Percentiles rank a stretch among this genome's conserved stretches.
These are phyloP conservation scores for Labeo calbasu DNA, from an alignment of 2,797 vertebrate genomes.

Conservation along the genomic window DNA sequence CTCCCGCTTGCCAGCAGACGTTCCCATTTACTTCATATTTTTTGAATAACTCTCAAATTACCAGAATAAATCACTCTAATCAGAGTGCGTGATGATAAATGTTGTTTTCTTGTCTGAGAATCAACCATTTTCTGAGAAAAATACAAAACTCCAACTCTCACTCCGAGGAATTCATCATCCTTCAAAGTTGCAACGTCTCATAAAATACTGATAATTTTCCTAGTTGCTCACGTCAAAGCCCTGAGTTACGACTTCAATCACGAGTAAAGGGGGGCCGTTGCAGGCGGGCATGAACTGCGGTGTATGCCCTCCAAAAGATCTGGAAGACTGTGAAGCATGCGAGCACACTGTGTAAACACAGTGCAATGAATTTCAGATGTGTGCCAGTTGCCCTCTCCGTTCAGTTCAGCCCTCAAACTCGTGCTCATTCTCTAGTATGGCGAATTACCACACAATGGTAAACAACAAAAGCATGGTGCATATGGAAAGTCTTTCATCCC, in stretches of 20 bases:
- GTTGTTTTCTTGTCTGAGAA: constrained; percentile 45
- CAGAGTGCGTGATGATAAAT: constrained; percentile 26
- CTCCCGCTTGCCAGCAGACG: neutral
- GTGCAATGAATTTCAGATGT: constrained; percentile 60
- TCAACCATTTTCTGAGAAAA: constrained; percentile 23
- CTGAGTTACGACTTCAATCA: constrained; percentile 45
- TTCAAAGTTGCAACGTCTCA: constrained; percentile 33
- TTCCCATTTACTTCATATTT: constrained; percentile 3
- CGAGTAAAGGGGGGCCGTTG: neutral
- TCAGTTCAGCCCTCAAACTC: constrained; percentile 57
- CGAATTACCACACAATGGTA: constrained; percentile 52
- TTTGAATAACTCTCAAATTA: constrained; percentile 35
- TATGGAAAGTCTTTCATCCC: constrained; percentile 52
- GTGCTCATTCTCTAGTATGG: constrained; percentile 48
- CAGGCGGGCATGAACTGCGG: constrained; percentile 12
- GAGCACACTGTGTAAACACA: constrained; percentile 56
- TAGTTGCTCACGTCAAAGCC: constrained; percentile 45
- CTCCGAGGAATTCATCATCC: constrained; percentile 21
- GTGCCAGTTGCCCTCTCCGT: constrained; percentile 47
- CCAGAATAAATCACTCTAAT: constrained; percentile 22
- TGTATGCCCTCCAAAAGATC: constrained; percentile 52
- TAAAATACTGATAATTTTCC: constrained; percentile 46
- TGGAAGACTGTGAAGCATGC: constrained; percentile 57
- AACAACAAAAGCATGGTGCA: constrained; percentile 47
- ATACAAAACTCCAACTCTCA: constrained; percentile 8